phyloP scores from a whole-genome alignment of 1,140 invertebrate genomes.

The Drosophila busckii region DNA sequence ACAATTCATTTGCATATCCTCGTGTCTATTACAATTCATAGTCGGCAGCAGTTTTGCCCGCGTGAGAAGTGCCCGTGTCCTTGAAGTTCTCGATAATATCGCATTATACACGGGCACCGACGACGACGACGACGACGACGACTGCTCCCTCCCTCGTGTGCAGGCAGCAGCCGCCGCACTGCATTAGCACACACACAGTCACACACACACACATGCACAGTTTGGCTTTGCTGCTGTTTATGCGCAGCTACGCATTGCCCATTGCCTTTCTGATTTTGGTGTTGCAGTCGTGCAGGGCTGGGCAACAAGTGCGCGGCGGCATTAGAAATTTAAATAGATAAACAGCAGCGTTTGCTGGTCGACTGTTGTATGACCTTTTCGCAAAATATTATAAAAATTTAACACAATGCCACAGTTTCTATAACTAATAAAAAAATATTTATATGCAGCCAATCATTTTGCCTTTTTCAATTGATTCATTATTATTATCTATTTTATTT shows the following conservation, averaged over 20 bases:
- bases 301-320: constrained; percentile 57
- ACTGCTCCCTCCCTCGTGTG: neutral
- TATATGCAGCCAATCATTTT: too few relatives aligned
- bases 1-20: constrained; percentile 31
- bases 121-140: too few relatives aligned
- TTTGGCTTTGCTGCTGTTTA: constrained; percentile 24
- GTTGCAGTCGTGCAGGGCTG: too few relatives aligned
- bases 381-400: too few relatives aligned
- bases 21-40: constrained; percentile 32
- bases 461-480: too few relatives aligned
- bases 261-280: too few relatives aligned
- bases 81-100: constrained; percentile 41
- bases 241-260: constrained; percentile 39
- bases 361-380: too few relatives aligned
- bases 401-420: too few relatives aligned
- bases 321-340: too few relatives aligned
- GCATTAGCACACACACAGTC: neutral
- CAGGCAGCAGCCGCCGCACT: neutral
- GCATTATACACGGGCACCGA: constrained; percentile 32
- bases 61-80: constrained; percentile 40
- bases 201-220: neutral
- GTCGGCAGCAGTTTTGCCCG: neutral
- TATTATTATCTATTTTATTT: too few relatives aligned
- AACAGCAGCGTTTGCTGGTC: too few relatives aligned
- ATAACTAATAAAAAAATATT: too few relatives aligned